Percentiles rank a stretch among this genome's conserved stretches.
Conservation (phyloP, 2,113 vertebrate species). For the Marcusenius ussheri region DNA sequence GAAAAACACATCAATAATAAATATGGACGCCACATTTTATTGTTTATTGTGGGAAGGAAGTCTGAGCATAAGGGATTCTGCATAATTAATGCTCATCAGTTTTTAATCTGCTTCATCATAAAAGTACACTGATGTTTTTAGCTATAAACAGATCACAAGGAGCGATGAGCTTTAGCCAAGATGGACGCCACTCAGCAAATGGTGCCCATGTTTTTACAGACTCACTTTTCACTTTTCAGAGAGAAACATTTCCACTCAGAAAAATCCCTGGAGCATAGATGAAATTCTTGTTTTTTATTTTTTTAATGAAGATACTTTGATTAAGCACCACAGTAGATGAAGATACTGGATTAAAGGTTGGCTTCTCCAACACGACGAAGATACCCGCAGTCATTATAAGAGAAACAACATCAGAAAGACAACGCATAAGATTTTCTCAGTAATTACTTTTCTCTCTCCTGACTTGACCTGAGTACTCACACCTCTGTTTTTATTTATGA, state of each 20-base stretch:
- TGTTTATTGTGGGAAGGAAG: background rate
- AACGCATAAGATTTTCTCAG: background rate
- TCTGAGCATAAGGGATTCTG: background rate
- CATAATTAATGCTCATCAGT: conserved; percentile 12
- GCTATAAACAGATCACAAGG: background rate
- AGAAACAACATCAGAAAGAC: background rate
- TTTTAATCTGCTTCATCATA: conserved; percentile 4
- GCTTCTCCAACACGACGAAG: background rate
- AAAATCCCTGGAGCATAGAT: background rate
- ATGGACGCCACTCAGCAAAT: background rate
- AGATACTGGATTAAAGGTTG: background rate
- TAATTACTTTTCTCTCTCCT: background rate
- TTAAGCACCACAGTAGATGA: background rate
- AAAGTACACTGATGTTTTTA: conserved; percentile 9
- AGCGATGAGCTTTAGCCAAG: background rate
- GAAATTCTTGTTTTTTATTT: background rate
- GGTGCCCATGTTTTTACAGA: background rate
- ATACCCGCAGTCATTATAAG: background rate
- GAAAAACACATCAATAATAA: background rate
- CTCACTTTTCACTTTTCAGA: background rate
- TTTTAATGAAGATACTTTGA: background rate
- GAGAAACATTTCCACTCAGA: background rate
- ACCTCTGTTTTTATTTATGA: background rate
- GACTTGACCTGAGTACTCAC: background rate
- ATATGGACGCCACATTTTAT: background rate